Conservation (phyloP, 2,888 invertebrate genomes). For the Noctua janthe region DNA sequence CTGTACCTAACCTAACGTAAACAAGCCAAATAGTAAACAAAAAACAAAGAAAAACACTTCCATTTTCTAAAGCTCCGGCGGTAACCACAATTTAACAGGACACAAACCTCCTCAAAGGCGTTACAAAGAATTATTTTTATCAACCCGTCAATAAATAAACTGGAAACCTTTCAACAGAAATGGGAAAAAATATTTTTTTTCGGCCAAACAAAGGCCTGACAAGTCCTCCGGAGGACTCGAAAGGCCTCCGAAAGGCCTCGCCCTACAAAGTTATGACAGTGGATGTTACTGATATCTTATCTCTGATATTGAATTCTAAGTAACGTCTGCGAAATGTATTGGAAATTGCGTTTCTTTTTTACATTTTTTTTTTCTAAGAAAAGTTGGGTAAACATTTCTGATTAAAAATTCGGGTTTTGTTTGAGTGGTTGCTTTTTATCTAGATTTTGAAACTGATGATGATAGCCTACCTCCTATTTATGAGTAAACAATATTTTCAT, state of each 20-base stretch:
- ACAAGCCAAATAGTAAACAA: conserved; percentile 41
- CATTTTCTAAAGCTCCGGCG: conserved; percentile 31
- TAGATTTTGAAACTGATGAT: conserved; percentile 2
- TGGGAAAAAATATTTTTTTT: conserved; percentile 64
- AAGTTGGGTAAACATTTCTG: conserved; percentile 29
- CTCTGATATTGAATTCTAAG: conserved; percentile 67
- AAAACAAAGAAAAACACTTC: conserved; percentile 34
- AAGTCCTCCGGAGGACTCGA: conserved; percentile 45
- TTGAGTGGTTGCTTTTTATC: conserved; percentile 5
- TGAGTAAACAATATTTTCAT: neutral
- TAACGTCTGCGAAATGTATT: conserved; percentile 65
- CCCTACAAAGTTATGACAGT: conserved; percentile 63
- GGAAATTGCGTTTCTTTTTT: conserved; percentile 52
- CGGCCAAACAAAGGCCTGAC: conserved; percentile 66
- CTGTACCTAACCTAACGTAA: conserved; percentile 18
- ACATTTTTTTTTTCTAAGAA: conserved; percentile 17
- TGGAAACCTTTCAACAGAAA: conserved; percentile 67
- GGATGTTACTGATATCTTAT: conserved; percentile 66
- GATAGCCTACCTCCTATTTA: neutral
- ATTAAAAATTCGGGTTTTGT: conserved; percentile 15
- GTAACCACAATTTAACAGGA: conserved; percentile 61
- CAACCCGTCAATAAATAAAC: conserved; percentile 72
- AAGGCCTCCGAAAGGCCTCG: conserved; percentile 40
- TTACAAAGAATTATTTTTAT: conserved; percentile 71
- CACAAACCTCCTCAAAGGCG: conserved; percentile 37